Conservation (phyloP, 2,888 invertebrate species). For the Lithophane semibrunnea region DNA sequence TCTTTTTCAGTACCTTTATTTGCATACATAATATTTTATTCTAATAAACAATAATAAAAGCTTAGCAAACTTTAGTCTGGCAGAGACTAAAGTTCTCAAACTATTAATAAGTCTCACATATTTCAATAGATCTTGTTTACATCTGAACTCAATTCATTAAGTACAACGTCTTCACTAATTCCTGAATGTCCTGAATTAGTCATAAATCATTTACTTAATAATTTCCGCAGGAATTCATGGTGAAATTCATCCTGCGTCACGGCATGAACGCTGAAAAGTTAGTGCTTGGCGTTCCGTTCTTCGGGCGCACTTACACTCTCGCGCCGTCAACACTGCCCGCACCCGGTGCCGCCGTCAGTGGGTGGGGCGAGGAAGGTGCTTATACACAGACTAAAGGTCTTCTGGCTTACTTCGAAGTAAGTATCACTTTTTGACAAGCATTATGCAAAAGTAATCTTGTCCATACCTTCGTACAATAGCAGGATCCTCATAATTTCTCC, state of each 20-base stretch:
- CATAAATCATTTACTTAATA: background rate
- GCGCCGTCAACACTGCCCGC: slow-evolving; percentile 87
- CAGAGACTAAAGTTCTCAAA: background rate
- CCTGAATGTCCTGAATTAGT: background rate
- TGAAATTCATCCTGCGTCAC: slow-evolving; percentile 91
- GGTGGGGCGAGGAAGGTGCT: slow-evolving; percentile 92
- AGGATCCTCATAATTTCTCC: background rate
- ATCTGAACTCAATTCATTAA: too few species aligned
- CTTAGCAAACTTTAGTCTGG: too few species aligned
- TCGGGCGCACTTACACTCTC: slow-evolving; percentile 93
- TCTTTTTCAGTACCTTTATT: background rate
- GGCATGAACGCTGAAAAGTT: slow-evolving; percentile 93
- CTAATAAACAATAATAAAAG: background rate
- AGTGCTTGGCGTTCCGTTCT: slow-evolving; percentile 93
- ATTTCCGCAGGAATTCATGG: slow-evolving; percentile 91
- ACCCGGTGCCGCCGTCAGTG: slow-evolving; percentile 91
- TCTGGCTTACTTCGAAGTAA: slow-evolving; percentile 94
- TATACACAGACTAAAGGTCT: slow-evolving; percentile 93
- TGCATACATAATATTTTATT: background rate
- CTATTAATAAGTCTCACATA: background rate
- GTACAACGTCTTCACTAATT: background rate
- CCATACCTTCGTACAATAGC: background rate
- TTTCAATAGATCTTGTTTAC: background rate
- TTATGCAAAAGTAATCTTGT: background rate
- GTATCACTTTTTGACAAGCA: slow-evolving; percentile 13